phyloP scores from a whole-genome alignment of 35 echinoderm and acorn worm species.

The Eucidaris tribuloides region DNA sequence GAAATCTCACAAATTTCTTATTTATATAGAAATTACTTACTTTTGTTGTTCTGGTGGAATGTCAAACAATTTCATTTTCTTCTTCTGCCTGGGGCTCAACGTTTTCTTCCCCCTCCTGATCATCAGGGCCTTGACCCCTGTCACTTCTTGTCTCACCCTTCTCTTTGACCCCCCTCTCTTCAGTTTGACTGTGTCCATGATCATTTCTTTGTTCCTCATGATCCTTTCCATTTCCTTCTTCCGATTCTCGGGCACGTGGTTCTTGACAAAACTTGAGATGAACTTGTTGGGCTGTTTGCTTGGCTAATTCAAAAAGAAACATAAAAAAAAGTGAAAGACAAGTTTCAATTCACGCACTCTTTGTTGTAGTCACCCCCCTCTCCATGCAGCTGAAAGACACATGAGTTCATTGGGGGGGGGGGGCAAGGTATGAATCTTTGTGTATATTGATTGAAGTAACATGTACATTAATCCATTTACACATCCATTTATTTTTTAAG shows the following conservation, averaged over 20 bases:
- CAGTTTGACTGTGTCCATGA: not conserved
- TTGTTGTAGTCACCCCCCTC: too few relatives aligned
- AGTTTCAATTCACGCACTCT: too few relatives aligned
- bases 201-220: not conserved
- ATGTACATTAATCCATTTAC: too few relatives aligned
- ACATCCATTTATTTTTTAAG: too few relatives aligned
- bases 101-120: constrained; percentile 12
- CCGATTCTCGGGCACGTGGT: not conserved
- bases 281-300: not conserved
- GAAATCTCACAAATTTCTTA: not conserved
- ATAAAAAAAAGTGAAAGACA: too few relatives aligned
- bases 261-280: not conserved
- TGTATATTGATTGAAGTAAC: too few relatives aligned
- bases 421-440: too few relatives aligned
- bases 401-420: not conserved
- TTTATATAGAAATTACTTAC: not conserved
- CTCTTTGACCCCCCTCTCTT: too few relatives aligned
- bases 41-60: constrained; percentile 55
- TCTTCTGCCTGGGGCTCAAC: not conserved
- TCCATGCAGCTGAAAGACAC: not conserved
- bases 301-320: too few relatives aligned
- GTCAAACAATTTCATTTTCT: constrained; percentile 29
- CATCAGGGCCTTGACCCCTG: not conserved
- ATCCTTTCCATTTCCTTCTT: not conserved
- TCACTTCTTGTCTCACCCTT: not conserved